phyloP scores from a whole-genome alignment of 2,113 vertebrate genomes.

The Neofelis nebulosa region DNA sequence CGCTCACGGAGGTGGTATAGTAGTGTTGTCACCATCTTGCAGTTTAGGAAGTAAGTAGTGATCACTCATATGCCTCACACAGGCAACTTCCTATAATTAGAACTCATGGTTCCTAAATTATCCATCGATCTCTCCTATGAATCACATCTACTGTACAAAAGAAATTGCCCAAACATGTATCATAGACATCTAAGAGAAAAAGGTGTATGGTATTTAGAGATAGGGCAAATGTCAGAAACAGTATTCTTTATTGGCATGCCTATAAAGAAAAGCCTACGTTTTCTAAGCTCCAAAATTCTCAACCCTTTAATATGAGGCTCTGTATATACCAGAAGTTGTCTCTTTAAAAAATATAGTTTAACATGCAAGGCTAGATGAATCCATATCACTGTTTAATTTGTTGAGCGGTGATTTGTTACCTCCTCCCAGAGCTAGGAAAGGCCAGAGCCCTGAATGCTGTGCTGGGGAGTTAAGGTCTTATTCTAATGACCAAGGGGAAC shows the following conservation, averaged over 20 bases:
- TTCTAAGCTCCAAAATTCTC: background rate
- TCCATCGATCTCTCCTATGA: background rate
- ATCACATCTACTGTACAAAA: slow-evolving; percentile 2
- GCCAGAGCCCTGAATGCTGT: background rate
- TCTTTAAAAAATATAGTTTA: background rate
- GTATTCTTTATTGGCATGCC: background rate
- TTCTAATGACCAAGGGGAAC: background rate
- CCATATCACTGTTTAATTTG: background rate
- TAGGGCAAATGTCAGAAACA: slow-evolving; percentile 16
- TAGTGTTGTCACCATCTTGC: background rate
- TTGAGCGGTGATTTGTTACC: background rate
- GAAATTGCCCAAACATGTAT: background rate
- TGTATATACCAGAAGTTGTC: background rate
- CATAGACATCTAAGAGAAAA: background rate
- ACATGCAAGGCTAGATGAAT: background rate
- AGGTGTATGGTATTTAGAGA: background rate
- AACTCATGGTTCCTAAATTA: slow-evolving; percentile 32
- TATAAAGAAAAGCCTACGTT: background rate
- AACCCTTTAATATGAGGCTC: background rate
- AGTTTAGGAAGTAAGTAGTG: background rate
- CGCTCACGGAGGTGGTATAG: background rate
- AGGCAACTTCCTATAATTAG: background rate
- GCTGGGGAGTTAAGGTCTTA: background rate
- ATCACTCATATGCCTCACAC: background rate
- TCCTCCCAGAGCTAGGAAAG: background rate